Evolutionary conservation across 1,140 invertebrate species (phyloP).

Genomic region (Drosophila carrolli): DNA sequence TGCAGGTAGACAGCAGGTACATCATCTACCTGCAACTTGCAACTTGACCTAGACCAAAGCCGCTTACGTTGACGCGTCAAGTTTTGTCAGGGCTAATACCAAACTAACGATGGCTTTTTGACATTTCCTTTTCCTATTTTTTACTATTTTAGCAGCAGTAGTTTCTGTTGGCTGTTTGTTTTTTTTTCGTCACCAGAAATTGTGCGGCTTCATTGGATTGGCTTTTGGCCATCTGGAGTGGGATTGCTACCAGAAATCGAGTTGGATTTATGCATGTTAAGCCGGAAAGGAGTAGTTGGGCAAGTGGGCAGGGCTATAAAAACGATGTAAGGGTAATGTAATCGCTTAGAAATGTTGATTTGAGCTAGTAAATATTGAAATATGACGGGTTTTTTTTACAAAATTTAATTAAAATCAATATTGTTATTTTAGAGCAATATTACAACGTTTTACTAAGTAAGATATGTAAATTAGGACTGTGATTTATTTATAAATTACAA

Average conservation of each 20-base stretch:
- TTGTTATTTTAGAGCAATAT: too few relatives aligned
- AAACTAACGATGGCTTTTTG: conserved; percentile 60
- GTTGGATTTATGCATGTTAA: conserved; percentile 36
- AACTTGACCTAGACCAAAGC: conserved; percentile 79
- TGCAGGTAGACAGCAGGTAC: conserved; percentile 11
- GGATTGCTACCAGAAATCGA: conserved; percentile 24
- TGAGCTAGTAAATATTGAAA: not conserved
- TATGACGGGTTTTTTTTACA: too few relatives aligned
- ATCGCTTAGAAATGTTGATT: too few relatives aligned
- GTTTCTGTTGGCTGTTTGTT: conserved; percentile 13
- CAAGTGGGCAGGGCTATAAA: conserved; percentile 16
- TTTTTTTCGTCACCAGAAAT: conserved; percentile 47
- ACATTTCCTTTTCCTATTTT: conserved; percentile 53
- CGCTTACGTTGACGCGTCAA: conserved; percentile 70
- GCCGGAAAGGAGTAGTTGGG: conserved; percentile 15
- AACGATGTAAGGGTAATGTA: not conserved
- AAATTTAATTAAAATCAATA: too few relatives aligned
- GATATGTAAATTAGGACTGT: too few relatives aligned
- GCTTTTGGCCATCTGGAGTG: conserved; percentile 8
- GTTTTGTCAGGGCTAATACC: conserved; percentile 61
- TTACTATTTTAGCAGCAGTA: conserved; percentile 28
- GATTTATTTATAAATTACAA: too few relatives aligned
- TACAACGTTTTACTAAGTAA: too few relatives aligned
- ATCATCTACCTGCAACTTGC: conserved; percentile 27
- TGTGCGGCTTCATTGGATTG: conserved; percentile 59